Conservation (phyloP, 2,797 vertebrate species). For the Brachymystax lenok region DNA sequence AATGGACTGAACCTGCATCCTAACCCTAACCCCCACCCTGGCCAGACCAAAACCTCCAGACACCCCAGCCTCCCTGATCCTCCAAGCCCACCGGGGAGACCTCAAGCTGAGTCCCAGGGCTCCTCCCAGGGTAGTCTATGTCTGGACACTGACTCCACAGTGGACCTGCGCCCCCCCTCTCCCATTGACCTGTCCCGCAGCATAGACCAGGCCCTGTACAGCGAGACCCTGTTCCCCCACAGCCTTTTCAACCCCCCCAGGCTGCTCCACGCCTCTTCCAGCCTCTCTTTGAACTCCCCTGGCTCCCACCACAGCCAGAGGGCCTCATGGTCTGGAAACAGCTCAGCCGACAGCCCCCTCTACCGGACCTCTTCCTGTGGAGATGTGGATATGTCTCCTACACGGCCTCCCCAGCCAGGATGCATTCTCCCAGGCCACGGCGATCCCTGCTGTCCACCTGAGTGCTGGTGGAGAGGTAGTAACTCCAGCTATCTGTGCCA, state of each 20-base stretch:
- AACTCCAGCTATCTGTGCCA: conserved; percentile 66
- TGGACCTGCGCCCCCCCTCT: conserved; percentile 85
- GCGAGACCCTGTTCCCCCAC: conserved; percentile 82
- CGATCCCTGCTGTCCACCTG: conserved; percentile 42
- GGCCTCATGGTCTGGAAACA: conserved; percentile 43
- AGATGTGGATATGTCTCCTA: conserved; percentile 62
- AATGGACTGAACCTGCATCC: conserved; percentile 61
- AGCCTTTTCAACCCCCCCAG: conserved; percentile 79
- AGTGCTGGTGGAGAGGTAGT: conserved; percentile 69
- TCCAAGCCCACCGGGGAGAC: conserved; percentile 48
- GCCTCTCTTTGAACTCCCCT: conserved; percentile 71
- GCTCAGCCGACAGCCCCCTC: conserved; percentile 65
- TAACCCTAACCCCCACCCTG: conserved; percentile 54
- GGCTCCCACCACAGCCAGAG: conserved; percentile 51
- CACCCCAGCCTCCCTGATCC: conserved; percentile 52
- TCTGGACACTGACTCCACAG: conserved; percentile 80
- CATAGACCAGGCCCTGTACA: conserved; percentile 91
- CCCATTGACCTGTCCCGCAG: conserved; percentile 89
- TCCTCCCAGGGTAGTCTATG: conserved; percentile 70
- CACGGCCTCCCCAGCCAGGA: conserved; percentile 56
- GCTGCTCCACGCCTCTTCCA: conserved; percentile 67
- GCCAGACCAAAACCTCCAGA: conserved; percentile 40
- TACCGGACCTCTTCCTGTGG: conserved; percentile 80
- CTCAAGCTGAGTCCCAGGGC: conserved; percentile 45
- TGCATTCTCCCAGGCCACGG: conserved; percentile 33